A percentile compares a stretch with the other conserved stretches of the same genome.
Evolutionary conservation across 2,888 invertebrate species (phyloP).

Genomic region (Rhingia rostrata): DNA sequence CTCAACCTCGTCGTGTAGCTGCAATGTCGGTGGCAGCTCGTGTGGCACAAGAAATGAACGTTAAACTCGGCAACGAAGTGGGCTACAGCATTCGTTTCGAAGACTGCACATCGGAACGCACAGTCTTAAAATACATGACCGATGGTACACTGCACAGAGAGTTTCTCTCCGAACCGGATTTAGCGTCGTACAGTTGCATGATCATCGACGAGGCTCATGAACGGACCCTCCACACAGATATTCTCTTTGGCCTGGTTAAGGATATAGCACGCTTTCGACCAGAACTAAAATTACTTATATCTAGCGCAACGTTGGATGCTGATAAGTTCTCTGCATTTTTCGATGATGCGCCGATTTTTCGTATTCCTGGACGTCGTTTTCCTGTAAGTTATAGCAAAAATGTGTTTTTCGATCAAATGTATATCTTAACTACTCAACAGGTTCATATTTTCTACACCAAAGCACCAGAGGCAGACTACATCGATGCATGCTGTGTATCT

Average conservation of each 20-base stretch:
- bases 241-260: conserved; percentile 98
- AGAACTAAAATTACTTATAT: conserved; percentile 97
- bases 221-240: conserved; percentile 98
- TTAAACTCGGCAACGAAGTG: conserved; percentile 96
- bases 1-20: conserved; percentile 98
- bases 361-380: conserved; percentile 98
- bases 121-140: conserved; percentile 99
- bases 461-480: conserved; percentile 99
- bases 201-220: conserved; percentile 99
- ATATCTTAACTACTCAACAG: conserved; percentile 54
- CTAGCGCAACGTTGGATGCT: conserved; percentile 98
- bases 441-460: conserved; percentile 99
- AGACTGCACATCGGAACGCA: conserved; percentile 98
- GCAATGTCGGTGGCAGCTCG: conserved; percentile 99
- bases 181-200: conserved; percentile 98
- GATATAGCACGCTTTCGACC: conserved; percentile 96
- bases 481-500: conserved; percentile 98
- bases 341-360: conserved; percentile 98
- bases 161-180: conserved; percentile 98
- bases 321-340: conserved; percentile 99
- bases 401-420: background rate
- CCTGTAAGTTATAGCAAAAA: conserved; percentile 85
- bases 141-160: conserved; percentile 99
- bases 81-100: conserved; percentile 97
- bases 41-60: conserved; percentile 98